These are phyloP conservation scores for Crotophaga sulcirostris DNA, from an alignment of 2,113 vertebrate genomes.

Conservation along the genomic window DNA sequence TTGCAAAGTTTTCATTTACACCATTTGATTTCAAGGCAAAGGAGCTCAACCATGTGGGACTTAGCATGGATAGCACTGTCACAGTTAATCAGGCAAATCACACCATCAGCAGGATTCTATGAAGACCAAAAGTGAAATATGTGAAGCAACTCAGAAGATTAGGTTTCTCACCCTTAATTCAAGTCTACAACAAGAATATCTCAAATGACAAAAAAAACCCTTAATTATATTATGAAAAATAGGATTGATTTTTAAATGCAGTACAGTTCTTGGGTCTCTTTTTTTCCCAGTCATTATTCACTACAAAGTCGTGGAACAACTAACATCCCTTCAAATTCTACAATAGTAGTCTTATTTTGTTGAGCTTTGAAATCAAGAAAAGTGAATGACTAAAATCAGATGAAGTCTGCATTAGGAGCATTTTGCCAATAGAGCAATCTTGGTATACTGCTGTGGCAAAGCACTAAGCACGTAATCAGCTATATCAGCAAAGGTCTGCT, in stretches of 20 bases:
- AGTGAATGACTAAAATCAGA: conserved; percentile 28
- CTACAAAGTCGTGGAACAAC: background rate
- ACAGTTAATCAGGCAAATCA: background rate
- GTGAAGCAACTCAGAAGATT: background rate
- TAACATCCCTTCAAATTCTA: background rate
- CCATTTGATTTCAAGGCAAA: background rate
- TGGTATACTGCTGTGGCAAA: background rate
- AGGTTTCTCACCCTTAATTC: background rate
- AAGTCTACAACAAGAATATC: conserved; percentile 1
- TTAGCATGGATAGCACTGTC: background rate
- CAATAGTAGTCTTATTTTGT: background rate
- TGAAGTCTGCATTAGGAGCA: background rate
- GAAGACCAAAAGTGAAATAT: background rate
- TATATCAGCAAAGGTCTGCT: background rate
- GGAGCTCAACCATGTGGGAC: background rate
- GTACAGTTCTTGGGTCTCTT: conserved; percentile 5
- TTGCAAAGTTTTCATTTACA: background rate
- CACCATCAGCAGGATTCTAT: background rate
- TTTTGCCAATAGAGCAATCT: conserved; percentile 13
- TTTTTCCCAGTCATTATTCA: conserved; percentile 28
- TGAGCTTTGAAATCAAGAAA: conserved; percentile 24
- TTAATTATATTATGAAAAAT: conserved; percentile 46
- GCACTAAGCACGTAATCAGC: background rate
- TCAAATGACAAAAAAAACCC: background rate
- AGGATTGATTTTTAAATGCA: conserved; percentile 48